A percentile compares a stretch with the other conserved stretches of the same genome.
Evolutionary conservation across 1,140 invertebrate species (phyloP).

Genomic region (Pseudomyrmex flavicornis): DNA sequence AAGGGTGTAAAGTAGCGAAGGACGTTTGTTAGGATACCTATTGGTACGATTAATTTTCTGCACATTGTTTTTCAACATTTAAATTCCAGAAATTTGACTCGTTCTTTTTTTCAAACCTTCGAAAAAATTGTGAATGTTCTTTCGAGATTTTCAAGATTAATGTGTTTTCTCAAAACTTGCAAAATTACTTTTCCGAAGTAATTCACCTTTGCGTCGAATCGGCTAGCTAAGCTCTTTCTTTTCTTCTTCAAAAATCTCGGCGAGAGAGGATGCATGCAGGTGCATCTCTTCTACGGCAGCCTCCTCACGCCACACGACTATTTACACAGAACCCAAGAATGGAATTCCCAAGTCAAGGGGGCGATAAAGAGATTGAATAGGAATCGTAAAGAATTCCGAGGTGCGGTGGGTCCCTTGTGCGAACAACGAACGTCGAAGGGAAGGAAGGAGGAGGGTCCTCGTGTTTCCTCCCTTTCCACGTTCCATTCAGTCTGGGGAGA

Average conservation of each 20-base stretch:
- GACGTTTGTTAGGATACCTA: background rate
- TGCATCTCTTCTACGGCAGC: conserved; percentile 6
- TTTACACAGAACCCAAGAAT: conserved; percentile 26
- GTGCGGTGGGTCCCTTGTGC: conserved; percentile 56
- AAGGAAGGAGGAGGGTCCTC: conserved; percentile 34
- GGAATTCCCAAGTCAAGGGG: conserved; percentile 59
- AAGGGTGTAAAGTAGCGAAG: background rate
- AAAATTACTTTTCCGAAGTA: background rate
- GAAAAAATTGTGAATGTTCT: background rate
- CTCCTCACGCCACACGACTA: background rate
- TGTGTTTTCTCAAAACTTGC: background rate
- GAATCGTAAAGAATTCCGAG: conserved; percentile 71
- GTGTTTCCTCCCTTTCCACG: conserved; percentile 59
- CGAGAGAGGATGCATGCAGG: background rate
- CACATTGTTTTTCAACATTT: too few species aligned
- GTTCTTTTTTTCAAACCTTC: background rate
- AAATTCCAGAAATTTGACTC: background rate
- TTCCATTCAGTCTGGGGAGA: conserved; percentile 46
- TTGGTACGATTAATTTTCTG: background rate
- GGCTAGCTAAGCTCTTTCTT: background rate
- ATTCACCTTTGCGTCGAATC: background rate
- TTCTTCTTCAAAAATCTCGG: background rate
- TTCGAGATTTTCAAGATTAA: background rate
- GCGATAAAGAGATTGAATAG: conserved; percentile 70
- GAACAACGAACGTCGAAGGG: conserved; percentile 3